Base-by-base conservation (phyloP, 2,797 vertebrate species). In the Sebastes miniatus region DNA sequence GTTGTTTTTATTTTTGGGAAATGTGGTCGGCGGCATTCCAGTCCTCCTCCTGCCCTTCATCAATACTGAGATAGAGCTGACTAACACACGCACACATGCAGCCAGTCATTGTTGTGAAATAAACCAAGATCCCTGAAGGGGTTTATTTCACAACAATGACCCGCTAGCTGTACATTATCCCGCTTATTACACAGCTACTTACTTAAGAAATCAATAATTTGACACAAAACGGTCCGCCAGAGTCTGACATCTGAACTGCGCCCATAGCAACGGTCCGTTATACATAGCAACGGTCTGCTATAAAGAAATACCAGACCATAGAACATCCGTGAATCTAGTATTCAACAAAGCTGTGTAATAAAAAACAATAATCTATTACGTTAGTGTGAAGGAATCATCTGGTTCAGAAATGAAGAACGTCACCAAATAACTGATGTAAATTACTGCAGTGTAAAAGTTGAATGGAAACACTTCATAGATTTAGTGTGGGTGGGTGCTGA, bases 11-110 rank as follows among this genome's bases (percentile, higher is more conserved):
- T 80, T 85, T 83, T 80, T 54, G 25, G 54, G 25, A 73, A 83
- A 85, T 82, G 72, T 67, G 54, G 69, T 87, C 87, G 83, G 80
- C 65, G 5, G 77, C 81, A 92, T 94, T 92, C 92, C 92, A 81
- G 24, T 87, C 90, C 88, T 88, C 89, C 90, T 86, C 67, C 81
- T 83, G 85, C 47, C 71, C 73, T 85, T 83, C 67, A 87, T 90
- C 87, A 81, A 82, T 83, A 78, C 82, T 12, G 64, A 90, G 59
- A 77, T 57, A 73, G 43, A 79, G 79, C 86, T 83, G 79, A 88
- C 80, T 9, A 12, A 29, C 64, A 65, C 67, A 61, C 9, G 39
- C 32, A 20, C 47, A 47, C 56, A 71, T 22, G 54, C 75, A 69
- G 47, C 16, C 47, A 20, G 47, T 50, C 47, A 50, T 50, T 20